phyloP scores from a whole-genome alignment of 2,888 invertebrate species.

The Philhelius pedissequus region DNA sequence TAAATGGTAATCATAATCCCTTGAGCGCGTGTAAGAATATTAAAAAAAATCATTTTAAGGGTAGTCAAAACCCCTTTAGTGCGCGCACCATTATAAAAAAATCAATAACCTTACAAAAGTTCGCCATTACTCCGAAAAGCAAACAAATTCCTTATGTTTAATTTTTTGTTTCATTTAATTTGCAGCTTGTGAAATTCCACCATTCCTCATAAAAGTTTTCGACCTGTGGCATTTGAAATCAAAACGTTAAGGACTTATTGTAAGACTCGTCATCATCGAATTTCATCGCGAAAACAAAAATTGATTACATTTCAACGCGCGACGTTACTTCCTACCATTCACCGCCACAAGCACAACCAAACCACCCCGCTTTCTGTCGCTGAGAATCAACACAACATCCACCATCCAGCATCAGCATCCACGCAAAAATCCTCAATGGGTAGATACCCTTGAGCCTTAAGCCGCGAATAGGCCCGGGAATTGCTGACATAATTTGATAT shows the following conservation, averaged over 20 bases:
- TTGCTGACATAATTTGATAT: conserved; percentile 66
- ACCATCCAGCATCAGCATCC: background rate
- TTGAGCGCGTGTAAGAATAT: too few species aligned
- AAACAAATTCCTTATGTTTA: too few species aligned
- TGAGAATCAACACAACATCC: conserved; percentile 50
- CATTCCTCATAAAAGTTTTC: background rate
- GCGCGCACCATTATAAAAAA: too few species aligned
- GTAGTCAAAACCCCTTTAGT: too few species aligned
- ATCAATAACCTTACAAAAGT: too few species aligned
- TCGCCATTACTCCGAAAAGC: too few species aligned
- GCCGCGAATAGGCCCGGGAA: conserved; percentile 57
- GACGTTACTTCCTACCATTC: background rate
- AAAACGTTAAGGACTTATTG: background rate
- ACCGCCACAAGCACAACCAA: background rate
- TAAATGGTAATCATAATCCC: too few species aligned
- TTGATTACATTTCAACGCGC: conserved; percentile 62
- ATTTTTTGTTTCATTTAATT: background rate
- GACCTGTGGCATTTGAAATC: conserved; percentile 10
- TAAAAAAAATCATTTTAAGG: too few species aligned
- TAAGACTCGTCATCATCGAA: conserved; percentile 48
- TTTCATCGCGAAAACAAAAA: conserved; percentile 57
- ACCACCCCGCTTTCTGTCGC: background rate
- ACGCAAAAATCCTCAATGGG: conserved; percentile 28
- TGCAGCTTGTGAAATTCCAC: background rate
- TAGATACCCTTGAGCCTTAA: conserved; percentile 33